These are phyloP conservation scores for Aphodius granarius DNA, from an alignment of 2,888 invertebrate genomes.

Conservation along the genomic window DNA sequence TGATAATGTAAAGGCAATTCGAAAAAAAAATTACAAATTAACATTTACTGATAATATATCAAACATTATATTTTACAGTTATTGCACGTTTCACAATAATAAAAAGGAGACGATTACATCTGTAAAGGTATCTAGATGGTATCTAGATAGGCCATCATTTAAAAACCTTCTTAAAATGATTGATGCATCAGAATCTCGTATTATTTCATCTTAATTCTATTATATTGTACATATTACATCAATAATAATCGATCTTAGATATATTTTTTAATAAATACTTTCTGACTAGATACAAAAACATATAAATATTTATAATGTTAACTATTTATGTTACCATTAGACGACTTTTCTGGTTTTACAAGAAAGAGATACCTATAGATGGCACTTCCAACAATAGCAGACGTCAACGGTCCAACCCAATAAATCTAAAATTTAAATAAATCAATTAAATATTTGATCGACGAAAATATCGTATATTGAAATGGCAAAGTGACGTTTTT, in stretches of 20 bases:
- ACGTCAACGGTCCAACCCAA: slow-evolving; percentile 46
- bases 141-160: neutral
- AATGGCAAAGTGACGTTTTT: neutral
- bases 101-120: no score
- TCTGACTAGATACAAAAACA: neutral
- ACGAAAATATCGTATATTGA: neutral
- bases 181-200: neutral
- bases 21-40: no score
- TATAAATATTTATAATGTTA: neutral
- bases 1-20: no score
- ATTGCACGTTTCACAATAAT: no score
- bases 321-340: neutral
- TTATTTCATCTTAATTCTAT: neutral
- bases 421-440: slow-evolving; percentile 45
- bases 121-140: neutral
- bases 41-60: no score
- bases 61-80: no score
- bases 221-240: neutral
- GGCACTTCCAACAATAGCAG: slow-evolving; percentile 40
- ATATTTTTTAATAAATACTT: no score
- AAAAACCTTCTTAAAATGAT: neutral
- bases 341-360: neutral
- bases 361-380: slow-evolving; percentile 41
- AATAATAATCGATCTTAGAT: no score
- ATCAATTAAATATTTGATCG: neutral